Base-by-base conservation (phyloP, 2,113 vertebrate species). In the human (Homo sapiens) region DNA sequence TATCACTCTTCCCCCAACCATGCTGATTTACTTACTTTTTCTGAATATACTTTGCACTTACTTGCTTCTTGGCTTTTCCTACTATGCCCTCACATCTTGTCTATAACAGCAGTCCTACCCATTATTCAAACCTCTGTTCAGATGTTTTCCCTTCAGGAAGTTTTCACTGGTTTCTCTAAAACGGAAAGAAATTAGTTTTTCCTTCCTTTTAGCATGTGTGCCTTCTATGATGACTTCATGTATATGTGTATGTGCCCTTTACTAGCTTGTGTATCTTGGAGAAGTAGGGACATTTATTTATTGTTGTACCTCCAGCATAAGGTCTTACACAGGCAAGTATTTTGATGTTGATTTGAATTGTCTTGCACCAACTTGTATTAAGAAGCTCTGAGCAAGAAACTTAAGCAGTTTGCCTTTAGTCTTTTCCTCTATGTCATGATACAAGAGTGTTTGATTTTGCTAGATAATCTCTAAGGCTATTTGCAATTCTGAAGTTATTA, bases 321-420 rank as follows among this genome's bases (percentile, higher is more conserved):
- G 27, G 18, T 93, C 40, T 66, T 86, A 30, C 68, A 52, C 73
- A 84, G 91, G 48, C 66, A 66, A 84, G 30, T 82, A 64, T 73
- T 96, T 92, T 94, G 35, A 75, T 92, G 13, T 75, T 75, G 40
- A 52, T 50, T 85, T 97, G 70, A 66, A 27, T 80, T 89, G 73
- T 50, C 40, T n/a, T 20, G 22, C 25, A 25, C 20, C 64, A 89
- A 91, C 45, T 87, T 93, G 12, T 38, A 45, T 38, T 66, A 75
- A 70, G 86, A 45, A 83, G n/a, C 23, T 83, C 75, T 90, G 83
- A 78, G 70, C 43, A 91, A n/a, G n/a, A 87, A 95, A 72, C 43
- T 91, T 64, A 48, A 93, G 48, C 25, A 64, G 3, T 64, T 88
- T 94, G n/a, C 11, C 50, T 88, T 94, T 17, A 79, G 50, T 94